Evolutionary conservation across 2,113 vertebrate genomes (phyloP), one percentile per base, ranked within the genome.

Genomic region (Siniperca knerii): DNA sequence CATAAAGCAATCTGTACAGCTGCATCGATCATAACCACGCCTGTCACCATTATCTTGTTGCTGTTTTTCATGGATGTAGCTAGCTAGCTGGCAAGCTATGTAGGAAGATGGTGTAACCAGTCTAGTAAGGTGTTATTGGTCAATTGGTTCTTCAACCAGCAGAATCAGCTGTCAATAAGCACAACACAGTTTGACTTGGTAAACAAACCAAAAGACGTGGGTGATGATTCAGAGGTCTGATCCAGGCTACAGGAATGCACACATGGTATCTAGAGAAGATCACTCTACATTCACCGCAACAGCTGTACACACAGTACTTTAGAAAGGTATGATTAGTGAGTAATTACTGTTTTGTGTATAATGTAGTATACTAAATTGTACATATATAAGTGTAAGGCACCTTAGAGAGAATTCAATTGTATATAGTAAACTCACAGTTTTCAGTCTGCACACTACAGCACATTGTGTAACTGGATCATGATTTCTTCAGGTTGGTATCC

Each of bases 401-500:
- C 25, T 25, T 2, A 9, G 1, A 62, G 21, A 25, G 12, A 2
- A 44, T 29, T 33, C 6, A 40, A n/a, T 25, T 15, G 18, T 37
- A 18, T 5, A 64, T 35, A 62, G 29, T n/a, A n/a, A 52, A 46
- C 46, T 40, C 33, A 37, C 68, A 66, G 44, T 33, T 79, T 50
- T 67, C 54, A 44, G 50, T 75, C 58, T 61, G 42, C 83, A 69
- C 8, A 6, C 33, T 18, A 11, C 44, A 62, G 10, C 61, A 8
- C 11, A 4, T 71, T 81, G 60, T 46, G 85, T 80, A 82, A 87
- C 71, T 37, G 40, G 0, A 70, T 54, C 60, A 1, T 42, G 50
- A 65, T 78, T 68, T 75, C 65, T n/a, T 65, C 70, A 82, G 75
- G 83, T 65, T 64, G n/a, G 57, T 54, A 74, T 84, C 81, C 25